phyloP scores from a whole-genome alignment of 2,113 vertebrate genomes.

The Cepphus grylle region DNA sequence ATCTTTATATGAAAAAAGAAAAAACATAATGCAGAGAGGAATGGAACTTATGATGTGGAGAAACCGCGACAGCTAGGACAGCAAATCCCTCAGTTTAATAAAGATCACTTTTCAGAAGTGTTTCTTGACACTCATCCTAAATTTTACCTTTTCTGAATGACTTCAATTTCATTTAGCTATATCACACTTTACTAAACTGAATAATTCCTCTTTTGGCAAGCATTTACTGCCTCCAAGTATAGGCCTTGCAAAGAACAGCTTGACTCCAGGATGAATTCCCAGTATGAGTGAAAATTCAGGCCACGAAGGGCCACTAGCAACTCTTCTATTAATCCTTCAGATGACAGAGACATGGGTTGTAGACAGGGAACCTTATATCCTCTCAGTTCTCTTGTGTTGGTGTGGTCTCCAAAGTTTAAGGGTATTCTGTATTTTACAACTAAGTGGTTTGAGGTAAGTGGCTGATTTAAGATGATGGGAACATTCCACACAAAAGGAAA shows the following conservation, averaged over 20 bases:
- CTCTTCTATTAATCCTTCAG: background rate
- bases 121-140: background rate
- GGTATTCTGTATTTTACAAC: background rate
- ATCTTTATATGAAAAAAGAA: background rate
- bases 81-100: background rate
- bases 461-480: background rate
- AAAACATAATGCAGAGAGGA: background rate
- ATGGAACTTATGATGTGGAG: background rate
- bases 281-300: background rate
- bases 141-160: background rate
- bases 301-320: background rate
- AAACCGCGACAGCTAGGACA: background rate
- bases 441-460: background rate
- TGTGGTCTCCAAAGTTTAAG: background rate
- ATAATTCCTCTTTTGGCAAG: background rate
- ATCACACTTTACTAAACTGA: background rate
- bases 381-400: background rate
- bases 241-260: background rate
- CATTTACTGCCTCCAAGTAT: background rate
- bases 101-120: background rate
- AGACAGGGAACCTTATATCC: background rate
- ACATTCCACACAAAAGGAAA: background rate
- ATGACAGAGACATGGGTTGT: background rate
- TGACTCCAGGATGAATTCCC: background rate
- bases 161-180: background rate